phyloP scores from a whole-genome alignment of 1,140 invertebrate species.

The Euura saliciscinereae region DNA sequence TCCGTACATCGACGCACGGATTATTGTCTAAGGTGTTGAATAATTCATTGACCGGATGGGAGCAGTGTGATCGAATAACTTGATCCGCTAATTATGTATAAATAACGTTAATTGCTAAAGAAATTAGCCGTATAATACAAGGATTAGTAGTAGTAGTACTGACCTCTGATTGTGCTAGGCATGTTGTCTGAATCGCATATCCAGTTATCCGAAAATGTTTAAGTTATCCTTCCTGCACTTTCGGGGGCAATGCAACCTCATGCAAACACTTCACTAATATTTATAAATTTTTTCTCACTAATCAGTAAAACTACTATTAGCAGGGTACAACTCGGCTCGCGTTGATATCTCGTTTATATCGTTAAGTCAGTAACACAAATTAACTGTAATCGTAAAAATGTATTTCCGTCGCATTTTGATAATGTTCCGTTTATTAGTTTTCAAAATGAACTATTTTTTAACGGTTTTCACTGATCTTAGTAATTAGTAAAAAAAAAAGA shows the following conservation, averaged over 20 bases:
- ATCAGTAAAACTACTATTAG: neutral
- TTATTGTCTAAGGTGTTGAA: no score
- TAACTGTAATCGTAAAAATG: neutral
- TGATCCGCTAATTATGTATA: no score
- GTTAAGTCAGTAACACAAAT: neutral
- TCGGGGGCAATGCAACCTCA: neutral
- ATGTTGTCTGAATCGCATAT: constrained; percentile 57
- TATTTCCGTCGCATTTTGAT: constrained; percentile 5
- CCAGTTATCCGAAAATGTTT: constrained; percentile 45
- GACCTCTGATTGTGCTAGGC: constrained; percentile 64
- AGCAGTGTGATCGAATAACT: no score
- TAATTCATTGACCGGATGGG: no score
- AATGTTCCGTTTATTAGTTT: neutral
- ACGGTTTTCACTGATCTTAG: no score
- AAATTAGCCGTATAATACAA: no score
- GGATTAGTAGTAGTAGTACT: constrained; percentile 24
- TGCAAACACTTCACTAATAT: constrained; percentile 27
- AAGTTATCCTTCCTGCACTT: constrained; percentile 15
- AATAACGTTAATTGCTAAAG: no score
- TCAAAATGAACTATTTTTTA: neutral
- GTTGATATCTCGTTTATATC: neutral
- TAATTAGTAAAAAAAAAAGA: no score
- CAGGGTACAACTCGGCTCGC: neutral
- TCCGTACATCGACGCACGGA: no score
- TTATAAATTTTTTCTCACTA: neutral